Base-by-base conservation (phyloP, 2,113 vertebrate species). In the Siniperca knerii region DNA sequence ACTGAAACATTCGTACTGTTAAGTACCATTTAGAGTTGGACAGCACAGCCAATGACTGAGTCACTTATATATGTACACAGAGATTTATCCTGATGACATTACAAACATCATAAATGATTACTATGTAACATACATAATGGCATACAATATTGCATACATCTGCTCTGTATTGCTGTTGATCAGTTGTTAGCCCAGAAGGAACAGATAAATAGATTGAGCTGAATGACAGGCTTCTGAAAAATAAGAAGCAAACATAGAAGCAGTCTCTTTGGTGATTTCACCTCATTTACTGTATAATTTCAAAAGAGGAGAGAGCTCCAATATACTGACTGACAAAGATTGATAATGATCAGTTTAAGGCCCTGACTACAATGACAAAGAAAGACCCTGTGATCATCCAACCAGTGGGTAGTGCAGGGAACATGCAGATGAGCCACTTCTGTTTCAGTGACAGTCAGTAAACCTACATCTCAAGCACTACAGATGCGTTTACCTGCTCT, bases 161-260 rank as follows among this genome's bases (percentile, higher is more conserved):
- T 87, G 69, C 86, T 88, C 84, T 84, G 82, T 73, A 65, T 65
- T 50, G 90, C 75, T 85, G 68, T 75, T 66, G 83, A 90, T 92
- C 79, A 75, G 88, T 71, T 77, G 84, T 88, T 88, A 86, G 89
- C 81, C 79, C 58, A 77, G 77, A 84, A 21, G 71, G 83, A 90
- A 86, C 81, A 81, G 88, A 94, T 89, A 89, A 84, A 92, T 76
- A 89, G 20, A 90, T 69, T 83, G 79, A 90, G 87, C 67, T 87
- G 86, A 86, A 68, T 69, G 78, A 90, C 46, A 61, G 85, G 96
- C 96, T 96, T 96, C 96, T 96, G 92, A 96, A 96, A 95, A 96
- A 96, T 96, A 80, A 96, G 95, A 96, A 96, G 96, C 95, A 95
- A 94, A 95, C 69, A 67, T 84, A 83, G 50, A 89, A 88, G 90